Base-by-base conservation (phyloP, 2,888 invertebrate species). In the Lottia scabra region DNA sequence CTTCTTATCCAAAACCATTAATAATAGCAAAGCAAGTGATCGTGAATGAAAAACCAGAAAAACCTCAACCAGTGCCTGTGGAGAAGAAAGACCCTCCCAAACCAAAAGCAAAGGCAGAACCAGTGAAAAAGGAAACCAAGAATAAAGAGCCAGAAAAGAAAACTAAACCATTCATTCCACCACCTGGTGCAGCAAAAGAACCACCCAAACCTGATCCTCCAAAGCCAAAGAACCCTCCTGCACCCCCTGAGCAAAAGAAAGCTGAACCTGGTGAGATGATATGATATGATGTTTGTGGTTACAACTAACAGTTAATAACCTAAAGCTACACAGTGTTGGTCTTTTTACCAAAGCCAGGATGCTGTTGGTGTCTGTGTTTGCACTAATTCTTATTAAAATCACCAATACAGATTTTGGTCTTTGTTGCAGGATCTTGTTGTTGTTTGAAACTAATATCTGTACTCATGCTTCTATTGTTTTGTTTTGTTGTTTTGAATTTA, bases 161-260 rank as follows among this genome's bases (percentile, higher is more conserved):
- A 23, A 23, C 6, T 13, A 45, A 44, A 23, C 66, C 38, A 23
- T 45, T 45, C 8, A 43, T 45, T 16, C 44, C 23, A 15, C 38
- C 38, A 43, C 38, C 38, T 43, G 23, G 44, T n/a, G 66, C 38
- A 16, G 44, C 23, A 13, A 23, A 66, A 45, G 66, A 44, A 23
- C 38, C 16, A 30, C 15, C 45, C 1, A 66, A 66, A 66, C 66
- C 66, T 43, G 23, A 23, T 15, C 66, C 66, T 19, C 66, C 66
- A 0, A 23, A 30, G 16, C 66, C 66, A 0, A 23, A 30, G 16
- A 43, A 15, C 5, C 26, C 30, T 16, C 45, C 66, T 4, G 45
- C 45, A 30, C 43, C 45, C 5, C 43, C 19, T 8, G n/a, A 19
- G 27, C n/a, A 43, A 66, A 66, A 23, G 16, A 66, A 66, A 45